Evolutionary conservation across 2,797 vertebrate species (phyloP), one percentile per base, ranked within the genome.

Genomic region (Lithobates sylvaticus): DNA sequence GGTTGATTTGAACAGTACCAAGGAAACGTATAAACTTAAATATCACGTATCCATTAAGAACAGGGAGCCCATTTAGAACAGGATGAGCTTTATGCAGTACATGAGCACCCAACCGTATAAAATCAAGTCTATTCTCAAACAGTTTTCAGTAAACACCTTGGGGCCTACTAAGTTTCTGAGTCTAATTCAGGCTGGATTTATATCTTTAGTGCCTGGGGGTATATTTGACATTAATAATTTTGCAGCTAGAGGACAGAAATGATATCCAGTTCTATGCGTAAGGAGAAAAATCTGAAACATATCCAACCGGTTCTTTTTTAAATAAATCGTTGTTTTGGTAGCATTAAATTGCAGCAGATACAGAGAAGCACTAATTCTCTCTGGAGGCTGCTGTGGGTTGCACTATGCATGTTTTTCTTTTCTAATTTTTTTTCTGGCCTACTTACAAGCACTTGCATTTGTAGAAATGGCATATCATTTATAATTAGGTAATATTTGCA

Each of bases 151-250:
- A 79, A 79, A 79, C 77, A 79, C 77, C 77, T 79, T 68, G 65
- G 77, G 77, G 77, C 39, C n/a, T 69, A 47, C 65, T 79, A 68
- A 79, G 36, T 69, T 69, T 68, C 64, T n/a, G 42, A 79, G 39
- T 44, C 64, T 26, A 79, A 68, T 44, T 42, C 64, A 50, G 39
- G 77, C 77, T 68, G 64, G 65, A 79, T 69, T 67, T 79, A 29
- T 68, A 67, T 29, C 61, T 65, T 65, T 65, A 26, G 39, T 61
- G 39, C 77, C 77, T 29, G 9, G 42, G 68, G 77, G 77, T 34
- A 79, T 47, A 69, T 68, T 79, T 79, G 77, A 44, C 77, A 79
- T 79, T 79, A 79, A 79, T 79, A 78, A 79, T 69, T 78, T 79
- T 79, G 64, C 77, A 79, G 26, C 29, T 47, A 26, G 27, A 61